Base-by-base conservation (phyloP, 1,140 invertebrate species). In the Leptinotarsa defecta region DNA sequence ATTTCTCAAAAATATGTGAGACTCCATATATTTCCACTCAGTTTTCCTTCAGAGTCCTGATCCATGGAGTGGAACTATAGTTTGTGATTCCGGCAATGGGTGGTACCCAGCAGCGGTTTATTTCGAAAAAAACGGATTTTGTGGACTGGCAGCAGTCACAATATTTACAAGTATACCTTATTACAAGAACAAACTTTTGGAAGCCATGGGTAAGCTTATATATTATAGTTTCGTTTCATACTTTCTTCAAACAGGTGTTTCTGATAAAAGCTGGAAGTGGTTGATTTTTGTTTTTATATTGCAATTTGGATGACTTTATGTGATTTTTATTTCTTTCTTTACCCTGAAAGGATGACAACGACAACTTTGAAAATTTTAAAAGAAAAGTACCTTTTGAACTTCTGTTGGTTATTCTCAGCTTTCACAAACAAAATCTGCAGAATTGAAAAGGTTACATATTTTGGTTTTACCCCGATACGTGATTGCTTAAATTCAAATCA, bases 81-180 rank as follows among this genome's bases (percentile, higher is more conserved):
- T 88, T 49, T 92, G 91, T 83, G 87, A 88, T 48, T 86, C 87
- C 15, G 85, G 83, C 20, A 81, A 86, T 68, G 90, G 89, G 27
- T 92, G 91, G 90, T 90, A 90, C 79, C 90, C 90, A 0, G 87
- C 88, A 4, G 90, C 91, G 0, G 82, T 89, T 20, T 92, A 90
- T 79, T 82, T 88, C 43, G 86, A 89, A 24, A 80, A 83, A 48
- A 79, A 84, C 74, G 88, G 87, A 19, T 79, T 84, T 24, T 92
- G 90, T 77, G 87, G 87, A 13, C 87, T 90, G 75, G 72, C 76
- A 17, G 78, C 80, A 5, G 77, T 48, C 48, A 76, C 68, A 48
- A 34, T 78, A 63, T 84, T 77, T 49, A 78, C 78, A 2, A 82
- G 77, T 49, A 34, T 85, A 48, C 75, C 73, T 48, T 76, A 77